Evolutionary conservation across 2,113 vertebrate species (phyloP).

Genomic region (Agapornis roseicollis): DNA sequence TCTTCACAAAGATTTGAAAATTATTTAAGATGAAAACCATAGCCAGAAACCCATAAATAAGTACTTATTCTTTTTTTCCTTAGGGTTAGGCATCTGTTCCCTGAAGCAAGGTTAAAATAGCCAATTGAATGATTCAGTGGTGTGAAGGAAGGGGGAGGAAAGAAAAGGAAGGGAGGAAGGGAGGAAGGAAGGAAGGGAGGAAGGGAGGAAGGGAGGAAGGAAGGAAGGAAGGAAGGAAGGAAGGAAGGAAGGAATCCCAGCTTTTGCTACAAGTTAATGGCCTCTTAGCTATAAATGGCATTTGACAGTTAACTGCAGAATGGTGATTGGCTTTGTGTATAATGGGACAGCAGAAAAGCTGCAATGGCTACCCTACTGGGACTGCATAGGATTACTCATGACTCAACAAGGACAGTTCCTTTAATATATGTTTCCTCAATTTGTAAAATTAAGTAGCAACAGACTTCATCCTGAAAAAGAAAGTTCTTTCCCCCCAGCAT

Average conservation of each 20-base stretch:
- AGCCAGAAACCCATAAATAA: background rate
- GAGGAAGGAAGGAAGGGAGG: too few species aligned
- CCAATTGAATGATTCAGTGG: background rate
- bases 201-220: too few species aligned
- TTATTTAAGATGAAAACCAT: background rate
- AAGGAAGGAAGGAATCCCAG: too few species aligned
- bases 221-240: too few species aligned
- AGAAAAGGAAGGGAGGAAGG: too few species aligned
- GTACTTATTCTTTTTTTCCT: background rate
- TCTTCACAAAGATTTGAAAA: background rate
- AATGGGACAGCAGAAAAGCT: background rate
- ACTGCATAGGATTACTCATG: background rate
- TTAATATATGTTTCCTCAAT: background rate
- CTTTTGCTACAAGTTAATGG: background rate
- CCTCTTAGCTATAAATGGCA: conserved; percentile 7
- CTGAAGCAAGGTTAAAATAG: conserved; percentile 29
- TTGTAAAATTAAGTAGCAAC: background rate
- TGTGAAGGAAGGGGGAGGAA: background rate
- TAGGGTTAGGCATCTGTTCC: conserved; percentile 18
- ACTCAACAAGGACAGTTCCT: background rate
- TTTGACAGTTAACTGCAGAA: background rate
- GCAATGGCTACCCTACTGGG: background rate
- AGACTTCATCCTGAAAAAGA: background rate
- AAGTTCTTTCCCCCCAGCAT: background rate
- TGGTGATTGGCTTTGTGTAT: background rate